Conservation (phyloP, 2,797 vertebrate species). For the Sebastes minor region DNA sequence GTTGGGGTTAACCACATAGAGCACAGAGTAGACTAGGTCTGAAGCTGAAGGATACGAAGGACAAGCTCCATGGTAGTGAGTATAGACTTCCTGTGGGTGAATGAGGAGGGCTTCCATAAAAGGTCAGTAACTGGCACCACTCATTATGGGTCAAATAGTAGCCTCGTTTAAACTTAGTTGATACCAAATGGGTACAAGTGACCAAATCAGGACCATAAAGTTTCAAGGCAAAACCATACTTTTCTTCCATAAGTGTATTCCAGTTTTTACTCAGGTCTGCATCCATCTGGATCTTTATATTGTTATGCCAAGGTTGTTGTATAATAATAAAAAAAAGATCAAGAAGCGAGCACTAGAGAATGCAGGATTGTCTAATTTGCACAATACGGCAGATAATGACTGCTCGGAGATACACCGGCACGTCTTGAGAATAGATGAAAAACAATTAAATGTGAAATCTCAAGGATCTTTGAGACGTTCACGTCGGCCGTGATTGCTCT, state of each 20-base stretch:
- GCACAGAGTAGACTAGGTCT: conserved; percentile 64
- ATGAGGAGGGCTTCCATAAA: conserved; percentile 21
- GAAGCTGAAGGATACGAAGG: conserved; percentile 45
- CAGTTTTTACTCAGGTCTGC: not conserved
- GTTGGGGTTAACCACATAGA: conserved; percentile 70
- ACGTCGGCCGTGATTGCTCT: conserved; percentile 36
- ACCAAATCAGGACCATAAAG: not conserved
- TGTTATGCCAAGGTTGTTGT: not conserved
- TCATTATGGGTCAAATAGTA: conserved; percentile 8
- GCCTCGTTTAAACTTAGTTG: not conserved
- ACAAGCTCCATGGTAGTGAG: conserved; percentile 45
- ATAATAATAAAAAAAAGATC: not conserved
- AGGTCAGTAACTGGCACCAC: conserved; percentile 60
- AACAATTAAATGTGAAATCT: conserved; percentile 62
- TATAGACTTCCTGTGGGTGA: conserved; percentile 33
- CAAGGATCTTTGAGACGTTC: conserved; percentile 53
- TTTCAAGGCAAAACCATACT: not conserved
- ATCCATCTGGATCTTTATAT: not conserved
- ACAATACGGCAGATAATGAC: conserved; percentile 42
- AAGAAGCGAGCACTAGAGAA: not conserved
- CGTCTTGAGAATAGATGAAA: conserved; percentile 63
- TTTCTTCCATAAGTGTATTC: not conserved
- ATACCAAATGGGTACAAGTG: not conserved
- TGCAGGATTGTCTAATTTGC: conserved; percentile 42
- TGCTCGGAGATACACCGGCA: conserved; percentile 31